Percentiles rank a stretch among this genome's conserved stretches.
Conservation (phyloP, 2,113 vertebrate species). For the Suncus etruscus region DNA sequence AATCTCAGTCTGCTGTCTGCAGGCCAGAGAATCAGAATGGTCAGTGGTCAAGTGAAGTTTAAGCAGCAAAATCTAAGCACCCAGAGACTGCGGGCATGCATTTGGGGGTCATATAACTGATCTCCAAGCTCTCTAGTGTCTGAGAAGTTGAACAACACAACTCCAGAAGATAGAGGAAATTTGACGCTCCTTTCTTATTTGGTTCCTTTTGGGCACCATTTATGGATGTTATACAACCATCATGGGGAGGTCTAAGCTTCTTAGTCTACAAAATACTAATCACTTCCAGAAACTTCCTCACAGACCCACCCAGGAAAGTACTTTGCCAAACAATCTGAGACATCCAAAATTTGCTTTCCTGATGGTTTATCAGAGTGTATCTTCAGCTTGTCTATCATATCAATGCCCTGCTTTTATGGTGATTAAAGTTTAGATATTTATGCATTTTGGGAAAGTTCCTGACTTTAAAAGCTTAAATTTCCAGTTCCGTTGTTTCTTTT, state of each 20-base stretch:
- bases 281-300: background rate
- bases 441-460: background rate
- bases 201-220: too few species aligned
- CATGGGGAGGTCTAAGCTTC: background rate
- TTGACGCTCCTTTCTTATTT: too few species aligned
- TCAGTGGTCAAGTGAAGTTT: too few species aligned
- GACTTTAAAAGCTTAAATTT: background rate
- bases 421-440: background rate
- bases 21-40: too few species aligned
- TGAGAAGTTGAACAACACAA: too few species aligned
- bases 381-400: background rate
- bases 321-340: background rate
- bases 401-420: background rate
- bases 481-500: background rate
- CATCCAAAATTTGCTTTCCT: background rate
- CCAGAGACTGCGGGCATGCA: too few species aligned
- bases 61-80: too few species aligned
- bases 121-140: too few species aligned
- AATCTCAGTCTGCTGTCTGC: background rate
- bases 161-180: too few species aligned
- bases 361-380: accelerated
- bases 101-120: too few species aligned
- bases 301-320: too few species aligned
- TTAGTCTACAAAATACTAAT: background rate
- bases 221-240: too few species aligned